Percentiles rank a stretch among this genome's conserved stretches.
Conservation (phyloP, 2,113 vertebrate species). For the Orycteropus afer region DNA sequence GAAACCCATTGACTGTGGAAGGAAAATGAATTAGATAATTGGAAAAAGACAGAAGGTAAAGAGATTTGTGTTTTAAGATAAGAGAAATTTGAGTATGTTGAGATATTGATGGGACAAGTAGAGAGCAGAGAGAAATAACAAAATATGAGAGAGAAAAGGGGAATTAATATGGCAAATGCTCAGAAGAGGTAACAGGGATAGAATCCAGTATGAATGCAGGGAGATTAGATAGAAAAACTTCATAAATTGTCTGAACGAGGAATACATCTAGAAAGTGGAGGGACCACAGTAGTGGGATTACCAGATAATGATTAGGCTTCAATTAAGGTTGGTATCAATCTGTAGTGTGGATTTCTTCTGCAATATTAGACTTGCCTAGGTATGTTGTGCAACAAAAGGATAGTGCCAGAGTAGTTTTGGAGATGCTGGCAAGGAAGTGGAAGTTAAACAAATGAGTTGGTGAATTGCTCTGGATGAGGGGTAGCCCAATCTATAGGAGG, state of each 20-base stretch:
- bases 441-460: background rate
- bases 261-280: background rate
- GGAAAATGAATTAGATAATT: background rate
- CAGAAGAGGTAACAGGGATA: background rate
- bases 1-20: background rate
- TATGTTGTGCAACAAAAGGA: background rate
- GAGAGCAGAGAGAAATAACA: background rate
- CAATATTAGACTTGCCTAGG: background rate
- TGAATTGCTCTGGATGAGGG: background rate
- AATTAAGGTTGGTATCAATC: background rate
- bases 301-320: background rate
- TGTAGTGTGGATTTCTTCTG: background rate
- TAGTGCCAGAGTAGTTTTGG: background rate
- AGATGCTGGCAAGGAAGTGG: background rate
- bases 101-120: background rate
- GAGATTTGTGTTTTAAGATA: background rate
- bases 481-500: background rate
- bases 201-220: background rate
- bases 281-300: background rate
- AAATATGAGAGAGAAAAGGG: background rate
- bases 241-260: background rate
- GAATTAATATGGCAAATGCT: background rate
- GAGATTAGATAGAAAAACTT: background rate
- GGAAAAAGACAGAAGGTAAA: background rate
- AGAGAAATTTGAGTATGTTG: background rate